Base-by-base conservation (phyloP, 2,888 invertebrate species). In the Dimorphilus gyrociliatus region DNA sequence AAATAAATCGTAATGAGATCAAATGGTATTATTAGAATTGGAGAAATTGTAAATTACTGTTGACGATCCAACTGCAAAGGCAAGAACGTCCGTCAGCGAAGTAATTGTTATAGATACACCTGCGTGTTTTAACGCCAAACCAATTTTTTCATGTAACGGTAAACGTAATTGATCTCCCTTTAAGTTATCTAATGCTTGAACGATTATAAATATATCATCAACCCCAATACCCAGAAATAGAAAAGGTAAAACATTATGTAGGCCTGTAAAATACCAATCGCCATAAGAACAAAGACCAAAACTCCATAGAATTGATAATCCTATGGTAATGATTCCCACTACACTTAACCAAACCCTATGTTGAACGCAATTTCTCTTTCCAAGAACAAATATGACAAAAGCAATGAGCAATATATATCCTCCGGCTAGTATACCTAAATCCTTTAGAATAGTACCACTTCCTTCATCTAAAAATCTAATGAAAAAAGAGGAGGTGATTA, bases 151-250 rank as follows among this genome's bases (percentile, higher is more conserved):
- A n/a, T 71, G 68, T 18, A 76, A 50, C 10, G 74, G 55, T 40
- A 58, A n/a, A n/a, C 23, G 4, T 29, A 32, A 19, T 32, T 28
- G n/a, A n/a, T n/a, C n/a, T 21, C 31, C 29, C 8, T 37, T 17
- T 16, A 67, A 45, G 50, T 76, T 73, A 37, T 74, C 72, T 76
- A 76, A 78, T 51, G 76, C 75, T 14, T 77, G 75, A 64, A 75
- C 72, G 64, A 81, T 77, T 0, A 82, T 78, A 60, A 82, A 81
- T 72, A 81, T 78, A 51, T 82, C 81, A 47, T 81, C 81, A 16
- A 81, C 73, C 46, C 71, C 54, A 19, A 53, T 48, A 39, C 81
- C 81, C 71, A 81, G 73, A 12, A 82, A 55, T 34, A 82, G 67
- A 60, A 82, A 81, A 4, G 81, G 81, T 36, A 81, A 61, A 10